Evolutionary conservation across 2,797 vertebrate species (phyloP), one percentile per base, ranked within the genome.

Genomic region (Meda fulgida): DNA sequence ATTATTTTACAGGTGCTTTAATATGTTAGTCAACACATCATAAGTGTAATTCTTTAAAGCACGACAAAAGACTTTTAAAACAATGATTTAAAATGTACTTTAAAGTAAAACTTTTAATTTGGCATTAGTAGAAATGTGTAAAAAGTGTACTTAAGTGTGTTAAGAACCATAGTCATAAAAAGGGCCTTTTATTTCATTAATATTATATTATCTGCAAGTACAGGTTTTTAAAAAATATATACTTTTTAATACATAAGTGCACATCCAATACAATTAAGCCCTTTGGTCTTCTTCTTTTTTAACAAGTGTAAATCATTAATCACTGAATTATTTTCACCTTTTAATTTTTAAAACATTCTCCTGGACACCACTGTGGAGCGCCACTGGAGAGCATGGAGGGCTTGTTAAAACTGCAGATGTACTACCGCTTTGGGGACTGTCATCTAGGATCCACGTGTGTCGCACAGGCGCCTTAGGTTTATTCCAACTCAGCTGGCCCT

Each of bases 401-500:
- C 66, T 51, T 40, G 73, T 63, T 21, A 73, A 40, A 70, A 38
- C 55, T 53, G 51, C 55, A 23, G n/a, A 51, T 14, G 65, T 29
- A 72, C 31, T 66, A 38, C 18, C 3, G 0, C 48, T 38, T 43
- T 70, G 67, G 21, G 26, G 11, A 21, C 46, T 85, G 29, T 53
- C 7, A 6, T 29, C 34, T 23, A 55, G 36, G 63, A 38, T 19
- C 51, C 94, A 95, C 84, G 93, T 89, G 65, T 94, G 93, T 84
- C 93, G 93, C 23, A 93, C 93, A 89, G 95, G 89, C 43, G 94
- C 94, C 90, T 94, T 95, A 93, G 95, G 93, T 89, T 95, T 96
- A 91, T 96, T 96, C 85, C 96, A 91, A 67, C 94, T 95, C 69
- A 96, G 91, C 55, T 95, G 92, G n/a, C 95, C 94, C 71, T 95